These are phyloP conservation scores for Aphelenchoides besseyi DNA, from an alignment of 1,140 invertebrate genomes.

Conservation along the genomic window DNA sequence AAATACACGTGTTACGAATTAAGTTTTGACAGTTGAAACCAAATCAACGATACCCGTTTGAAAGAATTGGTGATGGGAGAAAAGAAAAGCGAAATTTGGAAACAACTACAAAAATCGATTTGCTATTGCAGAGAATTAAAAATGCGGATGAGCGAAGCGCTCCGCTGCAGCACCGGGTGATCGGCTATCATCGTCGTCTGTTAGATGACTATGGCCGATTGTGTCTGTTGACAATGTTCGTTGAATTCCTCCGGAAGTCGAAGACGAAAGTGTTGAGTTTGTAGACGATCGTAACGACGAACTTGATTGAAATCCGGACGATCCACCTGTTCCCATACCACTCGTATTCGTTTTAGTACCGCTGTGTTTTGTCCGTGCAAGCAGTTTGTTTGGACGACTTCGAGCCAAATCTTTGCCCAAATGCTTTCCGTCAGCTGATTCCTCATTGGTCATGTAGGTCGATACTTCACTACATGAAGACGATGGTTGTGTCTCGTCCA, in stretches of 20 bases:
- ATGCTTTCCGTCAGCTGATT: neutral
- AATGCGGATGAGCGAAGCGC: neutral
- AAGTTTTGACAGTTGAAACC: neutral
- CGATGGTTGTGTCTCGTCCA: slow-evolving; percentile 18
- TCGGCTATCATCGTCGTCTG: slow-evolving; percentile 11
- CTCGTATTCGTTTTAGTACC: neutral
- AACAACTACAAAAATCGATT: neutral
- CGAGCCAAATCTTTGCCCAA: neutral
- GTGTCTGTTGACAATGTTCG: slow-evolving; percentile 13
- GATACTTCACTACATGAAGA: slow-evolving; percentile 8
- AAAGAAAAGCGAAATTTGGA: neutral
- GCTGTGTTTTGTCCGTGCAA: neutral
- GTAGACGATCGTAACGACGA: slow-evolving; percentile 6
- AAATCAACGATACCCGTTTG: neutral
- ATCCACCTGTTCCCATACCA: neutral
- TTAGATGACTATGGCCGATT: slow-evolving; percentile 11
- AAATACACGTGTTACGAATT: neutral
- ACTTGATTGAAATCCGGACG: neutral
- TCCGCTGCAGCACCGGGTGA: neutral
- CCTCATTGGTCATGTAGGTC: neutral
- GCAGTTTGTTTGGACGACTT: neutral
- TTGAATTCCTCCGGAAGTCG: neutral
- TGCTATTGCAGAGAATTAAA: too few relatives aligned
- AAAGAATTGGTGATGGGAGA: slow-evolving; percentile 1
- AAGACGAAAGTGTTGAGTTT: slow-evolving; percentile 2